A percentile compares a stretch with the other conserved stretches of the same genome.
These are phyloP conservation scores for Equus przewalskii DNA, from an alignment of 2,113 vertebrate genomes.

Conservation along the genomic window DNA sequence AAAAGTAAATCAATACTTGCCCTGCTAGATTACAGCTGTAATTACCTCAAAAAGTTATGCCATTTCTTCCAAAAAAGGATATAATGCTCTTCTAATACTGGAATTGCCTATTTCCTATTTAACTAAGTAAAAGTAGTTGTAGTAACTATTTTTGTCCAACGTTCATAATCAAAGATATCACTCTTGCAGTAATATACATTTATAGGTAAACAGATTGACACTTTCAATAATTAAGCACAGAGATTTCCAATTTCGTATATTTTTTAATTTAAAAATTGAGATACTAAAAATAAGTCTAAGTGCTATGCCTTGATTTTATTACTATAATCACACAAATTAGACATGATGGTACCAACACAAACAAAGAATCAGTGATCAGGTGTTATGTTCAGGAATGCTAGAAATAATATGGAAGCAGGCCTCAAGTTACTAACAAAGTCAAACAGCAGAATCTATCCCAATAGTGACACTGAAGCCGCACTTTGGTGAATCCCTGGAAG, in stretches of 20 bases:
- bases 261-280: not conserved
- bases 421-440: not conserved
- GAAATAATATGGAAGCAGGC: not conserved
- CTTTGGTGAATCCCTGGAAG: not conserved
- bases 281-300: not conserved
- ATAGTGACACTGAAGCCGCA: not conserved
- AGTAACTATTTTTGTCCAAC: not conserved
- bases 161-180: not conserved
- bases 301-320: not conserved
- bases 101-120: not conserved
- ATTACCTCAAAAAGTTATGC: not conserved
- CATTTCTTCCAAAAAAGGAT: not conserved
- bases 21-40: not conserved
- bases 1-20: not conserved
- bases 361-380: rapidly evolving
- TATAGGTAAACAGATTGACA: not conserved
- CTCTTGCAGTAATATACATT: not conserved
- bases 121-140: not conserved
- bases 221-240: not conserved
- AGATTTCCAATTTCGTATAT: not conserved
- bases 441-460: not conserved
- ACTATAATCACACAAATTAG: not conserved
- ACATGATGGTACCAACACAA: not conserved
- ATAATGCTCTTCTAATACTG: not conserved
- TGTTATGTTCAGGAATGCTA: not conserved